Percentiles rank a stretch among this genome's conserved stretches.
These are phyloP conservation scores for Noctua pronuba DNA, from an alignment of 2,888 invertebrate genomes.

Conservation along the genomic window DNA sequence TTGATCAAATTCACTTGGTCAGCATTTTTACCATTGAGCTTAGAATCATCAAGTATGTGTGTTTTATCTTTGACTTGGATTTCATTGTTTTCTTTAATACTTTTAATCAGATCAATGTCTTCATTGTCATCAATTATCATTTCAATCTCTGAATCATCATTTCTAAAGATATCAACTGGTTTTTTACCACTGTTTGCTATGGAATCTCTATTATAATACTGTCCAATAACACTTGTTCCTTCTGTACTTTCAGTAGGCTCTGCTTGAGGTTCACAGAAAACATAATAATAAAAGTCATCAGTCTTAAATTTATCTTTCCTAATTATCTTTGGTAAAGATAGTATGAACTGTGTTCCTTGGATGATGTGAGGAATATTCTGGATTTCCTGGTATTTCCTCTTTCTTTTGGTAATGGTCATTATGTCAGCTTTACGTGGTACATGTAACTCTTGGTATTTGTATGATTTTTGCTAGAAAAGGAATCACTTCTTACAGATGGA, in stretches of 20 bases:
- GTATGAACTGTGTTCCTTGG: slow-evolving; percentile 37
- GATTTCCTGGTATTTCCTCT: slow-evolving; percentile 17
- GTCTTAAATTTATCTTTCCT: slow-evolving; percentile 54
- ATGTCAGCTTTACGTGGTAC: slow-evolving; percentile 72
- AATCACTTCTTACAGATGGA: slow-evolving; percentile 65
- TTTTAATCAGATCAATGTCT: not conserved
- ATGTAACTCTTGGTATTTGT: slow-evolving; percentile 80
- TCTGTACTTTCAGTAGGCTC: not conserved
- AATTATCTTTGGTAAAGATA: slow-evolving; percentile 68
- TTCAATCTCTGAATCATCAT: not conserved
- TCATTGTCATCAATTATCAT: slow-evolving; percentile 1
- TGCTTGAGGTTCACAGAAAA: slow-evolving; percentile 45
- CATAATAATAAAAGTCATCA: slow-evolving; percentile 57
- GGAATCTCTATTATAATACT: not conserved
- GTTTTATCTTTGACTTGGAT: slow-evolving; percentile 3
- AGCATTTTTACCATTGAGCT: too few species aligned
- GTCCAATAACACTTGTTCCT: not conserved
- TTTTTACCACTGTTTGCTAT: not conserved
- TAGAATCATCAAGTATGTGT: slow-evolving; percentile 5
- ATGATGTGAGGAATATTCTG: slow-evolving; percentile 7
- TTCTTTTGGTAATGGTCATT: slow-evolving; percentile 67
- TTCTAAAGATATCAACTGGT: not conserved
- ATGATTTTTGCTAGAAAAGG: slow-evolving; percentile 80
- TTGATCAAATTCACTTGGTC: not conserved
- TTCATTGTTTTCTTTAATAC: not conserved